Evolutionary conservation across 2,797 vertebrate genomes (phyloP).

Genomic region (Zalophus californianus): DNA sequence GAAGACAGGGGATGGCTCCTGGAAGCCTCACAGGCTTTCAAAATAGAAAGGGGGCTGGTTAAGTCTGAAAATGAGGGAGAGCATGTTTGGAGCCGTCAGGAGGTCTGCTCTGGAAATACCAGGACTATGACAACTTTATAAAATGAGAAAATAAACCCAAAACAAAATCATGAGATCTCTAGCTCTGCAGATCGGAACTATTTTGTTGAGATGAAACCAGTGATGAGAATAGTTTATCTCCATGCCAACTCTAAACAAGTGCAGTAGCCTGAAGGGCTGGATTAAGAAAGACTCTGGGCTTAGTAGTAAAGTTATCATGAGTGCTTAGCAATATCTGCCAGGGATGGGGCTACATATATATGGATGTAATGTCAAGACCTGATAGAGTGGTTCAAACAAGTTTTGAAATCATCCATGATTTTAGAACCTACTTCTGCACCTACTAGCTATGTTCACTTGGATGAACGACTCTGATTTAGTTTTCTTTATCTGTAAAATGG

Average conservation of each 20-base stretch:
- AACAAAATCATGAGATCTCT: not conserved
- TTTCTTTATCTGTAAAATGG: slow-evolving; percentile 1
- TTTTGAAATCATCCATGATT: not conserved
- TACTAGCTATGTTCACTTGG: not conserved
- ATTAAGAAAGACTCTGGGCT: not conserved
- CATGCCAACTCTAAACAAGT: not conserved
- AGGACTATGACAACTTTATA: not conserved
- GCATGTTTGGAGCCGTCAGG: not conserved
- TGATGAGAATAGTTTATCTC: not conserved
- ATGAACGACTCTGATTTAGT: not conserved
- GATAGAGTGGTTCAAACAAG: not conserved
- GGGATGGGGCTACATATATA: too few relatives aligned
- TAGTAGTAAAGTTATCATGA: not conserved
- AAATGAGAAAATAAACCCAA: not conserved
- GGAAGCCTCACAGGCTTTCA: not conserved
- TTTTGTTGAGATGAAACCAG: not conserved
- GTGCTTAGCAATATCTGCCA: not conserved
- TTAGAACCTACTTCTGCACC: not conserved
- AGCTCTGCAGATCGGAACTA: not conserved
- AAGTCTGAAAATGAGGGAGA: not conserved
- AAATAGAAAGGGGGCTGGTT: not conserved
- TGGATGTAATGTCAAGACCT: not conserved
- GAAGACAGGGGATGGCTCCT: not conserved
- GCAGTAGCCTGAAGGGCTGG: not conserved
- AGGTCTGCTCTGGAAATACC: not conserved